A percentile compares a stretch with the other conserved stretches of the same genome.
phyloP scores from a whole-genome alignment of 2,888 invertebrate genomes.

The Leptopilina myrica region DNA sequence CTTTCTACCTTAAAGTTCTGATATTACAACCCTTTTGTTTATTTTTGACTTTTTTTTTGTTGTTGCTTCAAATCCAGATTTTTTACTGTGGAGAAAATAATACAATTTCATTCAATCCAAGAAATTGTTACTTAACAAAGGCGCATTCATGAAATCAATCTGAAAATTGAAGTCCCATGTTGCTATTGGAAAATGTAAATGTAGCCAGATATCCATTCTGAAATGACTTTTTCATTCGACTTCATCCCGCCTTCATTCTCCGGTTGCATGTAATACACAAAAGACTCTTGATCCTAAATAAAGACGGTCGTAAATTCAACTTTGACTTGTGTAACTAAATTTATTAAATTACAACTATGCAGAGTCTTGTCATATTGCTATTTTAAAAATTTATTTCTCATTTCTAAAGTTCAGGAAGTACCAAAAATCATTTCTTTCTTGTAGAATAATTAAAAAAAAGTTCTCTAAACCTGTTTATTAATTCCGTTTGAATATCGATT shows the following conservation, averaged over 20 bases:
- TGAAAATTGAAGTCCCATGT: not conserved
- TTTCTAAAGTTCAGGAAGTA: too few species aligned
- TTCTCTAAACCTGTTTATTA: not conserved
- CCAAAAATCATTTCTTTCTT: too few species aligned
- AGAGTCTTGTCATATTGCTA: too few species aligned
- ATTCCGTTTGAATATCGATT: not conserved
- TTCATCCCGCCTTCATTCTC: too few species aligned
- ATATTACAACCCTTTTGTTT: too few species aligned
- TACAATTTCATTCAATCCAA: not conserved
- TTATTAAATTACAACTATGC: not conserved
- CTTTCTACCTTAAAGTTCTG: too few species aligned
- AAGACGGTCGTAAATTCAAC: conserved; percentile 21
- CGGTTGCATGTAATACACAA: not conserved
- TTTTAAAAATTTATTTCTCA: too few species aligned
- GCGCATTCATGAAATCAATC: conserved; percentile 13
- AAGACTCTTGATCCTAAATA: not conserved
- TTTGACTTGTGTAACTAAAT: not conserved
- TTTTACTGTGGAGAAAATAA: not conserved
- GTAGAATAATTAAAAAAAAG: too few species aligned
- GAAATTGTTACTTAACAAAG: not conserved
- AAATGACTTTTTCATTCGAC: not conserved
- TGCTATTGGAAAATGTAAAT: conserved; percentile 1
- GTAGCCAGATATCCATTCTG: not conserved
- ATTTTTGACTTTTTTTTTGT: too few species aligned
- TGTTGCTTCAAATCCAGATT: too few species aligned